Evolutionary conservation across 2,797 vertebrate species (phyloP).

Genomic region (Falco columbarius): DNA sequence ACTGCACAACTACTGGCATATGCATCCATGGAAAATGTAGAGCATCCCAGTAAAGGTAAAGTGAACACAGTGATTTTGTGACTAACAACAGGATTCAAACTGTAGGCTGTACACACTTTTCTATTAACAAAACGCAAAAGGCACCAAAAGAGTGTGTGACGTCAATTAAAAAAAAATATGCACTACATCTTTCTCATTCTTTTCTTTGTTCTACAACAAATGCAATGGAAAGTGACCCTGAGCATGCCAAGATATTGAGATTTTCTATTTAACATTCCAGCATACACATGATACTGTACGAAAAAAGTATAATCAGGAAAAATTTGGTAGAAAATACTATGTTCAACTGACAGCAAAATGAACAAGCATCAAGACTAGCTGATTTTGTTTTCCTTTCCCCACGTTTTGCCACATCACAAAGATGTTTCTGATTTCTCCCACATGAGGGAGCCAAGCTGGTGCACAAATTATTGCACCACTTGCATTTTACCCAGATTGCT

Average conservation of each 20-base stretch:
- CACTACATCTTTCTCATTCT: background rate
- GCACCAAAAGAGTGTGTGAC: background rate
- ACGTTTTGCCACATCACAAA: background rate
- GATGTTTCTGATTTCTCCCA: background rate
- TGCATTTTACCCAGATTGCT: background rate
- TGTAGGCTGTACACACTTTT: background rate
- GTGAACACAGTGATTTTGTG: background rate
- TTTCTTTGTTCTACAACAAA: background rate
- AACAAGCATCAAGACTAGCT: background rate
- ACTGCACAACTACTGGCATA: background rate
- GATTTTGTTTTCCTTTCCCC: background rate
- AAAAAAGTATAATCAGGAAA: background rate
- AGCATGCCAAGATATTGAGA: background rate
- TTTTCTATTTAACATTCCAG: background rate
- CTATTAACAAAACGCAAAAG: background rate
- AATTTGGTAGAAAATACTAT: background rate
- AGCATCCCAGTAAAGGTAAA: background rate
- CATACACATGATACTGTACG: background rate
- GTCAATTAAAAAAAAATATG: background rate
- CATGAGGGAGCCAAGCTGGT: background rate
- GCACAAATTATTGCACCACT: background rate
- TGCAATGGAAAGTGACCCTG: background rate
- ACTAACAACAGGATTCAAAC: background rate
- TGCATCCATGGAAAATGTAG: background rate
- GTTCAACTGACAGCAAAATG: background rate